A percentile compares a stretch with the other conserved stretches of the same genome.
phyloP scores from a whole-genome alignment of 2,797 vertebrate species.

The Cichlasoma orientale region DNA sequence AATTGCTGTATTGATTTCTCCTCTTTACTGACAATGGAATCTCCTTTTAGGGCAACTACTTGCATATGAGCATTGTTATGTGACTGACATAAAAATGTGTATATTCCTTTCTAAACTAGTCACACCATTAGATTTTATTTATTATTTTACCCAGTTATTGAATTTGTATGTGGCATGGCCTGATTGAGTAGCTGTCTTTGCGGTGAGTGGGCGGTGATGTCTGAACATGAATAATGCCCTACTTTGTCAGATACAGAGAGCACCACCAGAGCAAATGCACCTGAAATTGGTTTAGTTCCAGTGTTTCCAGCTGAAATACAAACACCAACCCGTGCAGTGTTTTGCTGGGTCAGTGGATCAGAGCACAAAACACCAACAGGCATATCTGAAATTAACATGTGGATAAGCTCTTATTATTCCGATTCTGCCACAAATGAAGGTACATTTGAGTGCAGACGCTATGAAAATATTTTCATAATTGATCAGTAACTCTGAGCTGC shows the following conservation, averaged over 20 bases:
- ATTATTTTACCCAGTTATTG: not conserved
- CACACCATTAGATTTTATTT: constrained; percentile 1
- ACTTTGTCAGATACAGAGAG: constrained; percentile 44
- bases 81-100: not conserved
- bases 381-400: constrained; percentile 30
- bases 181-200: constrained; percentile 51
- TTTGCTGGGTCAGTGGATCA: not conserved
- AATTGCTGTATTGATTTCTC: not conserved
- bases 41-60: not conserved
- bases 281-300: constrained; percentile 57
- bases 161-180: constrained; percentile 27
- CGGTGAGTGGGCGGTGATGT: constrained; percentile 40
- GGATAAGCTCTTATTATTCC: constrained; percentile 15
- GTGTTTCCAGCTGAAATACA: constrained; percentile 28
- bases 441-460: constrained; percentile 18
- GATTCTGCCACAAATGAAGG: constrained; percentile 16
- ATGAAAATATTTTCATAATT: constrained; percentile 44
- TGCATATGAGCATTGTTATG: not conserved
- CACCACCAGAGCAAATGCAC: constrained; percentile 46
- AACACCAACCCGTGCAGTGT: constrained; percentile 14
- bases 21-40: not conserved
- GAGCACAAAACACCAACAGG: constrained; percentile 26
- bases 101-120: not conserved
- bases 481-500: constrained; percentile 36
- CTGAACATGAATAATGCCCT: constrained; percentile 62